These are phyloP conservation scores for Falco peregrinus DNA, from an alignment of 2,797 vertebrate genomes.

Conservation along the genomic window DNA sequence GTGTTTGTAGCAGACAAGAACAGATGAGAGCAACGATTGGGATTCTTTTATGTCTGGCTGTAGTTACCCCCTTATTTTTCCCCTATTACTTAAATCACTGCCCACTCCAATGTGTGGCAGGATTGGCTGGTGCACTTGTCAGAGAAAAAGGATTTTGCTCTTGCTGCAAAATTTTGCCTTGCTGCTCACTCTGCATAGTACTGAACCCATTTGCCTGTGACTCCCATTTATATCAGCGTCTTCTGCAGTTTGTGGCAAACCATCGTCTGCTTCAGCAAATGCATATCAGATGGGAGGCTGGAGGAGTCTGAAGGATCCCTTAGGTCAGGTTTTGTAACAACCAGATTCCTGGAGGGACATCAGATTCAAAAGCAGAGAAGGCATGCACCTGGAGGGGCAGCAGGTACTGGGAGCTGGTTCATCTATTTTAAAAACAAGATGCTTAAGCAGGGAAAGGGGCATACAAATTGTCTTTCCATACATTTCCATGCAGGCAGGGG, in stretches of 20 bases:
- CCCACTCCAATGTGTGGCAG: background rate
- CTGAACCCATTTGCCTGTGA: constrained; percentile 64
- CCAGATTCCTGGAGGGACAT: background rate
- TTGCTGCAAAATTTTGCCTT: constrained; percentile 22
- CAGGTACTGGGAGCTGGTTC: background rate
- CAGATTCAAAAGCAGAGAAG: background rate
- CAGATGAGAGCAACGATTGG: background rate
- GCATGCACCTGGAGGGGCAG: background rate
- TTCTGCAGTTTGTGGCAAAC: constrained; percentile 63
- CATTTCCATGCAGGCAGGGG: constrained; percentile 67
- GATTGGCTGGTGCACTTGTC: background rate
- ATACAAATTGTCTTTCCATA: constrained; percentile 46
- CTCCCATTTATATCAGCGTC: constrained; percentile 42
- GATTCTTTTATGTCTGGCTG: background rate
- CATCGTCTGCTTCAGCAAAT: constrained; percentile 46
- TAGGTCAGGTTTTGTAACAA: background rate
- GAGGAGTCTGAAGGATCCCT: background rate
- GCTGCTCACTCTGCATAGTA: background rate
- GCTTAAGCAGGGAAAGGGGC: background rate
- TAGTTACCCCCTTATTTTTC: constrained; percentile 9
- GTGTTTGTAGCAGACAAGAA: background rate
- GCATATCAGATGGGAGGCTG: constrained; percentile 60
- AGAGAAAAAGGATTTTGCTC: constrained; percentile 40
- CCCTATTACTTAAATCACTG: background rate
- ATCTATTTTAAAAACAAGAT: background rate